Evolutionary conservation across 1,140 invertebrate species (phyloP), one percentile per base, ranked within the genome.

Genomic region (Dendroctonus ponderosae): DNA sequence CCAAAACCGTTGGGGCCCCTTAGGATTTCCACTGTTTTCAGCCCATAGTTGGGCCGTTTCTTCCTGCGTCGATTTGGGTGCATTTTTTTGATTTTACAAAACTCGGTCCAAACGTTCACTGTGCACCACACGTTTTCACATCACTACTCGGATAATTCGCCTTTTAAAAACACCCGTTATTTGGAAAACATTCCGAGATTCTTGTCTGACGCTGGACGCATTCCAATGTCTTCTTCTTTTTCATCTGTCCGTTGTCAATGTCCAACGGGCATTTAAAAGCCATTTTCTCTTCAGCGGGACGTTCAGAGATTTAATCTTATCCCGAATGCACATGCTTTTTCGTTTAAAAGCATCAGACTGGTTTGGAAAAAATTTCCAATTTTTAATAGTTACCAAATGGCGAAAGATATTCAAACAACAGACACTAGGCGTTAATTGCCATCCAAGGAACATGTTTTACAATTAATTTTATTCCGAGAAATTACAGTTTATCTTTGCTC

Each of bases 1-100:
- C 93, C 93, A 79, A 92, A 96, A 7, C 93, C 93, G 73, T 91
- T 91, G 63, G 86, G 83, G 2, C 94, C 92, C 61, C 94, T 83
- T 0, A 86, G 83, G 7, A 97, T 86, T 74, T 97, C 92, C 14
- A 97, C 91, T 4, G 89, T 91, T 54, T 92, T 86, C 14, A 94
- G 89, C 6, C 89, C 89, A 76, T 92, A 87, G 72, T 87, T 90
- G 6, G 89, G 86, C 49, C 90, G 82, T 77, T 92, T 91, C 79
- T 93, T 92, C 70, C 90, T 85, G 66, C 91, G 81, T 70, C 91
- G 82, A 74, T 86, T 87, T 66, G 87, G 87, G 77, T 90, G 86
- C 85, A 87, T 88, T 26, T 11, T 46, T 11, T 43, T 8, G 9
- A 6, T 15, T 65, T 65, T 8, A 40, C 26, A 38, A 8, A 7